Evolutionary conservation across 2,113 vertebrate genomes (phyloP).

Genomic region (human): DNA sequence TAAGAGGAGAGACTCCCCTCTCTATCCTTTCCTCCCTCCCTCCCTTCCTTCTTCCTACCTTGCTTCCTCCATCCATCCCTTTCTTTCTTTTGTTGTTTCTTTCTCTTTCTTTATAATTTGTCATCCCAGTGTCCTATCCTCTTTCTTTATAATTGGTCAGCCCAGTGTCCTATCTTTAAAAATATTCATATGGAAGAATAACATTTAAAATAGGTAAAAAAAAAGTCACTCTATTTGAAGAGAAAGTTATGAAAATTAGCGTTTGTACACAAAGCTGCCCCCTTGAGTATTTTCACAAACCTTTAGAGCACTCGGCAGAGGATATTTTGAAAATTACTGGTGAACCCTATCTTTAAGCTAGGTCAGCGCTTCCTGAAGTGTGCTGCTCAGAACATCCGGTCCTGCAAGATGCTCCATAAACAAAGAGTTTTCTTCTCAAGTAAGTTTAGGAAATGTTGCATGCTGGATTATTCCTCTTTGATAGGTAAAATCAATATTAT

Average conservation of each 20-base stretch:
- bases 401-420: not conserved
- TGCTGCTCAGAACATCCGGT: not conserved
- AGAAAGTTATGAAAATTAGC: not conserved
- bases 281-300: not conserved
- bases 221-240: not conserved
- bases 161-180: not conserved
- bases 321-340: not conserved
- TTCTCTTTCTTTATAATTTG: not conserved
- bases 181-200: not conserved
- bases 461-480: not conserved
- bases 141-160: not conserved
- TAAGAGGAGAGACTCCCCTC: not conserved
- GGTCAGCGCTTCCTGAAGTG: not conserved
- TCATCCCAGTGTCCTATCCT: too few species aligned
- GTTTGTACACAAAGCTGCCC: not conserved
- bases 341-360: not conserved
- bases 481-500: not conserved
- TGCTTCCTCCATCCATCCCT: not conserved
- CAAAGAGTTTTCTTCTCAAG: not conserved
- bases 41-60: not conserved
- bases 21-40: not conserved
- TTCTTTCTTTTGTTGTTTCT: not conserved
- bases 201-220: not conserved
- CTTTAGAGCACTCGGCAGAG: not conserved
- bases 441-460: not conserved